Evolutionary conservation across 2,797 vertebrate genomes (phyloP).

Genomic region (Poecilia picta): DNA sequence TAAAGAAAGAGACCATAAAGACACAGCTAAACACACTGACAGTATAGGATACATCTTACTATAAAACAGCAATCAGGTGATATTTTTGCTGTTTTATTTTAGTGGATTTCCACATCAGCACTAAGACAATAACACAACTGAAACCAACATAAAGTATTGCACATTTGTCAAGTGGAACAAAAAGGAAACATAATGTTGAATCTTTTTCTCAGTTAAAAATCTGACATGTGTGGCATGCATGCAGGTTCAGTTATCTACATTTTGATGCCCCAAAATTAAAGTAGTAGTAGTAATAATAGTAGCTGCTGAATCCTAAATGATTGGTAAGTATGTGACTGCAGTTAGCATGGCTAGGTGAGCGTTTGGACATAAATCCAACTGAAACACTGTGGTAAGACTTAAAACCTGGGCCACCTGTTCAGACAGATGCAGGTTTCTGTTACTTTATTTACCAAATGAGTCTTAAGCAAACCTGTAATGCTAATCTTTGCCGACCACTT

Average conservation of each 20-base stretch:
- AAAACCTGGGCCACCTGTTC: not conserved
- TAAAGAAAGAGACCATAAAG: constrained; percentile 51
- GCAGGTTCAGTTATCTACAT: not conserved
- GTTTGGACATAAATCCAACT: not conserved
- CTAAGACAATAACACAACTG: not conserved
- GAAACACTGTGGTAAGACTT: not conserved
- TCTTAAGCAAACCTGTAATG: constrained; percentile 86
- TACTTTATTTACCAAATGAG: not conserved
- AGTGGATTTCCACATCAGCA: not conserved
- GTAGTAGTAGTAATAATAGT: not conserved
- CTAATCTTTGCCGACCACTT: constrained; percentile 99
- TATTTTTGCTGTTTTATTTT: not conserved
- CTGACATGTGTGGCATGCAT: not conserved
- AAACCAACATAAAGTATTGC: not conserved
- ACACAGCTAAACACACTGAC: constrained; percentile 6
- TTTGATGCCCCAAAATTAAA: not conserved
- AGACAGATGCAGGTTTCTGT: not conserved
- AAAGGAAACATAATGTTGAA: not conserved
- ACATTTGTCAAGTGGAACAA: not conserved
- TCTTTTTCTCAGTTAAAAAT: not conserved
- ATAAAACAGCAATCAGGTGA: not conserved
- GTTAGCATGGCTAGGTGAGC: not conserved
- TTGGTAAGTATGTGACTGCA: not conserved
- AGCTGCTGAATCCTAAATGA: not conserved
- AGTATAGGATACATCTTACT: not conserved